Evolutionary conservation across 1,140 invertebrate species (phyloP).

Genomic region (Drosophila lini): DNA sequence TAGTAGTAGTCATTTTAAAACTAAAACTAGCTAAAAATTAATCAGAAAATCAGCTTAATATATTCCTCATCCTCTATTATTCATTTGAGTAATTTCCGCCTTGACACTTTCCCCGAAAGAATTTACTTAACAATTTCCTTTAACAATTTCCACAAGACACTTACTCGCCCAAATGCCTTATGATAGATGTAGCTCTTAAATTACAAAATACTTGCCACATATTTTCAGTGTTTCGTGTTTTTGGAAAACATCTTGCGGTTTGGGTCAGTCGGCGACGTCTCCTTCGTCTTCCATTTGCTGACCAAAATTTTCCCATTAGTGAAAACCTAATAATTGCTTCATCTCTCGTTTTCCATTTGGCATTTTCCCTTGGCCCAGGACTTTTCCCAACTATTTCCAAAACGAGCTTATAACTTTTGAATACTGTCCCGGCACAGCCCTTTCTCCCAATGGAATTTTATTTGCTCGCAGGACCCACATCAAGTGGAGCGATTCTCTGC

Average conservation of each 20-base stretch:
- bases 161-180: constrained; percentile 39
- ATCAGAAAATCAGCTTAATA: background rate
- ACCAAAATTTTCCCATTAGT: constrained; percentile 73
- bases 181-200: constrained; percentile 65
- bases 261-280: constrained; percentile 19
- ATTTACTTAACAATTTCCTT: background rate
- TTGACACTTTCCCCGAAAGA: background rate
- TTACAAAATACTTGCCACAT: constrained; percentile 63
- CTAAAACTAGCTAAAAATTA: too few relatives aligned
- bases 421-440: background rate
- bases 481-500: constrained; percentile 59
- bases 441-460: constrained; percentile 37
- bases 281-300: background rate
- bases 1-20: too few relatives aligned
- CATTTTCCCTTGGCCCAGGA: constrained; percentile 32
- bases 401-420: constrained; percentile 45
- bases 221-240: constrained; percentile 21
- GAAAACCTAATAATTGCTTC: constrained; percentile 81
- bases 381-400: constrained; percentile 67
- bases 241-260: constrained; percentile 51
- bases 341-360: constrained; percentile 47
- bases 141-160: background rate
- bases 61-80: too few relatives aligned
- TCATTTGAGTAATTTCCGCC: background rate
- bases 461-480: constrained; percentile 41